Evolutionary conservation across 2,888 invertebrate genomes (phyloP).

Genomic region (Tetranychus truncatus): DNA sequence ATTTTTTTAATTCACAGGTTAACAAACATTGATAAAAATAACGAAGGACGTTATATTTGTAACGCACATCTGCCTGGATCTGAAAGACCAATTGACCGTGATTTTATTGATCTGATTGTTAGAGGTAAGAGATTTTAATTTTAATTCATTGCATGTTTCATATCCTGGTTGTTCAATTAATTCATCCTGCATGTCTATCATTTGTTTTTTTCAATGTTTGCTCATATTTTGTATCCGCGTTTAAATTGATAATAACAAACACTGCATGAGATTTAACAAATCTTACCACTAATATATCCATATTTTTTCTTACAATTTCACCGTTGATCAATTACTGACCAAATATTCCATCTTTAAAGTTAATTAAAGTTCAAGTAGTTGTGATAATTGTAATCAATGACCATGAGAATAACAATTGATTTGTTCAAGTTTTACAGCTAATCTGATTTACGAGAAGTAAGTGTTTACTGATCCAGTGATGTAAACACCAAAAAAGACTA

Average conservation of each 20-base stretch:
- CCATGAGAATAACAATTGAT: no score
- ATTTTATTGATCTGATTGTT: conserved; percentile 3
- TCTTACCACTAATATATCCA: neutral
- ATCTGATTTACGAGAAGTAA: no score
- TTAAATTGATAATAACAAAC: neutral
- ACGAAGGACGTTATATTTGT: conserved; percentile 65
- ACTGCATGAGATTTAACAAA: neutral
- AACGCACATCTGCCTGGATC: conserved; percentile 24
- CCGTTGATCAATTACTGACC: no score
- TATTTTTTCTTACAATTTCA: no score
- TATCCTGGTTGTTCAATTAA: neutral
- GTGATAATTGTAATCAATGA: no score
- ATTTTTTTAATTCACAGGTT: conserved; percentile 27
- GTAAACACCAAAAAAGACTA: no score
- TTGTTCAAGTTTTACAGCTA: no score
- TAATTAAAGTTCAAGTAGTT: no score
- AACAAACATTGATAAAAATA: conserved; percentile 43
- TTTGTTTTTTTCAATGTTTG: neutral
- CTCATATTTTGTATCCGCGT: no score
- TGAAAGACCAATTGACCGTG: neutral
- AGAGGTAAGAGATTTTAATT: neutral
- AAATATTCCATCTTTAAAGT: no score
- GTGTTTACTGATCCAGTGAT: no score
- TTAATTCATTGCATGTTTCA: neutral
- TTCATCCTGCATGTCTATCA: neutral